Base-by-base conservation (phyloP, 2,888 invertebrate genomes). In the Maniola hyperantus region DNA sequence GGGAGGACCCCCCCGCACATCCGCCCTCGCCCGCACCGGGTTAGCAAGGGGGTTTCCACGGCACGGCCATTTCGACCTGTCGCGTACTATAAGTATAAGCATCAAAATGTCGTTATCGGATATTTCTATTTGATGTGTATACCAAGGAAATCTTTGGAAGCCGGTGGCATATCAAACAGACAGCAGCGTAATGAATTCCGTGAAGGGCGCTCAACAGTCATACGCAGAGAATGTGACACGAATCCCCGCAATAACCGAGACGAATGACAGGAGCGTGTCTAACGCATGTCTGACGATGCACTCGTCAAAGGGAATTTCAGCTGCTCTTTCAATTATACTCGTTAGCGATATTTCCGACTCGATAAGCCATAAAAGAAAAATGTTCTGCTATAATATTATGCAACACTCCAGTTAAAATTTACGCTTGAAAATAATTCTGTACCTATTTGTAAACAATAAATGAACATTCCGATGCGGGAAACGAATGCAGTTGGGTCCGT, bases 401-500 rank as follows among this genome's bases (percentile, higher is more conserved):
- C 50, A 66, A 66, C 42, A 44, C 61, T 65, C 18, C 11, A 62
- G 58, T 51, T 62, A 62, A 68, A 65, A 67, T 64, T 51, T 34
- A 58, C 36, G 65, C 51, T 74, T 78, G 78, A 77, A 77, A 78
- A 61, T 51, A 61, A 50, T 60, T 61, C 20, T 42, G 39, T n/a
- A 53, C 62, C 53, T 58, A 65, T 65, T 65, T 87, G 81, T 86
- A 87, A 86, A 89, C 84, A 87, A 76, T 75, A 81, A 79, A 77
- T 76, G 79, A 80, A 82, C 80, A 78, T 80, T 78, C 78, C 76
- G 77, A 77, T 80, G 78, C 77, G 81, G 78, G 77, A 79, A 78
- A 80, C 73, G 73, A 79, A 82, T 85, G 82, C 81, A 79, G 75
- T 84, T 90, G 89, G 90, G 82, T 73, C 74, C 68, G 69, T 72